Percentiles rank a stretch among this genome's conserved stretches.
These are phyloP conservation scores for Tinamus guttatus DNA, from an alignment of 2,113 vertebrate species.

Conservation along the genomic window DNA sequence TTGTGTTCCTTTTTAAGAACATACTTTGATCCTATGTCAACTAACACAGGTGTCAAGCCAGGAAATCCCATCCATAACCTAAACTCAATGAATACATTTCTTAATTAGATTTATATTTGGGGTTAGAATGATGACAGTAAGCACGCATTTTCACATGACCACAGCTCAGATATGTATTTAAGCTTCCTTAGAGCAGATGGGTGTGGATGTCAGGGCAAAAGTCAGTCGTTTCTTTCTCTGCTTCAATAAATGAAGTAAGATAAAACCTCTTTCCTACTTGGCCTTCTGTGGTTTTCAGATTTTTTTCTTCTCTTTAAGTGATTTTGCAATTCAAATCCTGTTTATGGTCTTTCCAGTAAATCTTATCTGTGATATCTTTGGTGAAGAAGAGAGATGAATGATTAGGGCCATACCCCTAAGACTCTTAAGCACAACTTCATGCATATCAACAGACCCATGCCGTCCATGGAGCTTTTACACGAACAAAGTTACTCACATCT, in stretches of 20 bases:
- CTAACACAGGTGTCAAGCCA: neutral
- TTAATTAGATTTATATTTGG: neutral
- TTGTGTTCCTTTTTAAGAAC: neutral
- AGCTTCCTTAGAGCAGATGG: constrained; percentile 14
- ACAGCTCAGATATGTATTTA: neutral
- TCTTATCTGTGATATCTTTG: neutral
- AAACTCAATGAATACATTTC: neutral
- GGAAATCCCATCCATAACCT: neutral
- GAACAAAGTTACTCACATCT: constrained; percentile 41
- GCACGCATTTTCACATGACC: neutral
- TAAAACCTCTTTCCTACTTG: constrained; percentile 3
- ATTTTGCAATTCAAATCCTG: neutral
- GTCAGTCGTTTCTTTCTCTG: constrained; percentile 10
- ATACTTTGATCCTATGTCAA: neutral
- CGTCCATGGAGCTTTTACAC: constrained; percentile 1
- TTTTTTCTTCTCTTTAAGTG: neutral
- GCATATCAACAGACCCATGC: neutral
- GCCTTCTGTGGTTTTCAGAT: neutral
- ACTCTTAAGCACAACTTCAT: constrained; percentile 27
- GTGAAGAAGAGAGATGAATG: neutral
- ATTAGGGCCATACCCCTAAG: neutral
- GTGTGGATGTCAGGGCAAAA: constrained; percentile 23
- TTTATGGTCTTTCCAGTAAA: neutral
- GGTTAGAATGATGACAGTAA: neutral
- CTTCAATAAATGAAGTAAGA: constrained; percentile 33